These are phyloP conservation scores for Lateolabrax maculatus DNA, from an alignment of 2,797 vertebrate genomes.

Conservation along the genomic window DNA sequence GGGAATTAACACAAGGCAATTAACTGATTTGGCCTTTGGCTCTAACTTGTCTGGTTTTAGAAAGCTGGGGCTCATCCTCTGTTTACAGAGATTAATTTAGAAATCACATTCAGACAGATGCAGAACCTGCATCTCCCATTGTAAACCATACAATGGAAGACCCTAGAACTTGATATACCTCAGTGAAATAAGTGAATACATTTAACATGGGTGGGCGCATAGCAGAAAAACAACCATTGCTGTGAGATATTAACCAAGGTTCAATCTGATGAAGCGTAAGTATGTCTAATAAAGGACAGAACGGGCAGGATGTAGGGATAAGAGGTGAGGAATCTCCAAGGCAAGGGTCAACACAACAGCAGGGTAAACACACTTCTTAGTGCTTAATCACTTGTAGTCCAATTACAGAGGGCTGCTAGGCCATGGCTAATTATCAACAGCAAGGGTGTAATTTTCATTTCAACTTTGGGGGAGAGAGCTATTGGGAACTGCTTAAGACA, in stretches of 20 bases:
- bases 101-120: conserved; percentile 55
- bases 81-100: conserved; percentile 74
- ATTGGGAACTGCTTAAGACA: conserved; percentile 25
- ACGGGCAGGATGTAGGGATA: conserved; percentile 24
- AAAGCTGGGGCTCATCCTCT: conserved; percentile 66
- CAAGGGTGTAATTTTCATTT: conserved; percentile 39
- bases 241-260: not conserved
- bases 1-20: conserved; percentile 83
- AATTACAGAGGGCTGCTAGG: conserved; percentile 57
- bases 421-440: conserved; percentile 47
- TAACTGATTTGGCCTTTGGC: conserved; percentile 84
- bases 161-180: conserved; percentile 17
- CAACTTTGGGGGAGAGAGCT: conserved; percentile 14
- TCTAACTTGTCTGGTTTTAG: conserved; percentile 76
- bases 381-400: conserved; percentile 62
- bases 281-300: not conserved
- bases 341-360: conserved; percentile 44
- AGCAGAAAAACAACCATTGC: conserved; percentile 6
- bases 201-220: not conserved
- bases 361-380: conserved; percentile 52
- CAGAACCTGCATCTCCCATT: no score
- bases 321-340: conserved; percentile 44
- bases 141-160: conserved; percentile 28
- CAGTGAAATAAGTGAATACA: conserved; percentile 20
- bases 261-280: conserved; percentile 22